Conservation (phyloP, 2,797 vertebrate species). For the Eulemur mongoz region DNA sequence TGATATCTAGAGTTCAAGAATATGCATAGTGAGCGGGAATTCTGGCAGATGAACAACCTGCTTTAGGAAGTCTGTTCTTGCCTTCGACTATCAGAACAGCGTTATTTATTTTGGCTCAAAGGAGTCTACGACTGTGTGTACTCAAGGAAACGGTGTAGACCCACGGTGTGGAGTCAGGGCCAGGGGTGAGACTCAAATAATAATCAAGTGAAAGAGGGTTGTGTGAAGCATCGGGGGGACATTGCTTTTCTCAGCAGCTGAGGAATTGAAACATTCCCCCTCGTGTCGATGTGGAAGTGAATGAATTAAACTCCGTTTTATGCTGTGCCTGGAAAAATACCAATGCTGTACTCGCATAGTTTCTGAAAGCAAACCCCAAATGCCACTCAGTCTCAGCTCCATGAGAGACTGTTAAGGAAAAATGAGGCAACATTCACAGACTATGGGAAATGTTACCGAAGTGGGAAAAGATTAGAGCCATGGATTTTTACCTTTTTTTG, state of each 20-base stretch:
- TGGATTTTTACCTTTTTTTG: background rate
- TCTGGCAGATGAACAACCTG: slow-evolving; percentile 57
- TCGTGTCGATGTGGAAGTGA: slow-evolving; percentile 57
- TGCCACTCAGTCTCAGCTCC: slow-evolving; percentile 14
- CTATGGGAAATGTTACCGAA: background rate
- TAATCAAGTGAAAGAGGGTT: slow-evolving; percentile 44
- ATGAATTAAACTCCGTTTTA: slow-evolving; percentile 46
- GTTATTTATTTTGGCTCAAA: slow-evolving; percentile 60
- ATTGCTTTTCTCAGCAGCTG: slow-evolving; percentile 1
- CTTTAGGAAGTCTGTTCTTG: slow-evolving; percentile 59
- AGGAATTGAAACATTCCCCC: slow-evolving; percentile 22
- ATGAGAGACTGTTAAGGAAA: background rate
- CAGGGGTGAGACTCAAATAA: slow-evolving; percentile 53
- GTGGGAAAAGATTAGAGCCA: background rate
- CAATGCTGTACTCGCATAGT: background rate
- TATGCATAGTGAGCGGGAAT: background rate
- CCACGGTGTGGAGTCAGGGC: slow-evolving; percentile 12
- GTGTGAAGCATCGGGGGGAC: slow-evolving; percentile 22
- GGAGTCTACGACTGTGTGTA: background rate
- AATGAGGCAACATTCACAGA: background rate
- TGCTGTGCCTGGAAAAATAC: slow-evolving; percentile 47
- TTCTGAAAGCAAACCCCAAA: slow-evolving; percentile 52
- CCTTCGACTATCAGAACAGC: slow-evolving; percentile 44
- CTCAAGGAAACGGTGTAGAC: slow-evolving; percentile 51
- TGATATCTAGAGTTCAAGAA: background rate